phyloP scores from a whole-genome alignment of 2,113 vertebrate genomes.

The Nothoprocta pentlandii region DNA sequence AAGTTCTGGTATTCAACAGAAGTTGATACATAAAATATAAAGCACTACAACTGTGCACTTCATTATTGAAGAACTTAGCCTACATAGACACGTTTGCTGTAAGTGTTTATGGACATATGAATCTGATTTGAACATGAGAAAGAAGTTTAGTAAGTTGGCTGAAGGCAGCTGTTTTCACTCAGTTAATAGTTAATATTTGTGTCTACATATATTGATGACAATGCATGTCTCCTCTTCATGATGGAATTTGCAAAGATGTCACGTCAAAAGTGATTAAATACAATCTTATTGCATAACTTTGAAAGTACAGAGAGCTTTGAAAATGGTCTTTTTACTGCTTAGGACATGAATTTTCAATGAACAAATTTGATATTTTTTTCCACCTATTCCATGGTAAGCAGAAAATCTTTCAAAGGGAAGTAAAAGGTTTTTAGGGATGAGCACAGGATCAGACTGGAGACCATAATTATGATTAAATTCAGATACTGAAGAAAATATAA shows the following conservation, averaged over 20 bases:
- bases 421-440: background rate
- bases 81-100: background rate
- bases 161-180: background rate
- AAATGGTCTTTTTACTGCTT: background rate
- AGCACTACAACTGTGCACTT: background rate
- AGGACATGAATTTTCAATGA: background rate
- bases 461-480: background rate
- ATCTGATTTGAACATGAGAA: background rate
- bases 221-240: background rate
- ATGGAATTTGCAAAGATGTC: background rate
- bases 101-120: background rate
- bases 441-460: background rate
- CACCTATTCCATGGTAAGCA: background rate
- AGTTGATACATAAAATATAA: background rate
- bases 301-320: background rate
- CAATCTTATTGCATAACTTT: background rate
- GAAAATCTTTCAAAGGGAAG: background rate
- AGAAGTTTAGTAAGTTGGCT: background rate
- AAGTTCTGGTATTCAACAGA: background rate
- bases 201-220: background rate
- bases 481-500: background rate
- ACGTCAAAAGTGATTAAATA: background rate
- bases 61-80: background rate
- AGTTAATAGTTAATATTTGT: background rate
- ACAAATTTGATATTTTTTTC: background rate